Evolutionary conservation across 2,113 vertebrate genomes (phyloP), one percentile per base, ranked within the genome.

Genomic region (Poeciliopsis retropinna): DNA sequence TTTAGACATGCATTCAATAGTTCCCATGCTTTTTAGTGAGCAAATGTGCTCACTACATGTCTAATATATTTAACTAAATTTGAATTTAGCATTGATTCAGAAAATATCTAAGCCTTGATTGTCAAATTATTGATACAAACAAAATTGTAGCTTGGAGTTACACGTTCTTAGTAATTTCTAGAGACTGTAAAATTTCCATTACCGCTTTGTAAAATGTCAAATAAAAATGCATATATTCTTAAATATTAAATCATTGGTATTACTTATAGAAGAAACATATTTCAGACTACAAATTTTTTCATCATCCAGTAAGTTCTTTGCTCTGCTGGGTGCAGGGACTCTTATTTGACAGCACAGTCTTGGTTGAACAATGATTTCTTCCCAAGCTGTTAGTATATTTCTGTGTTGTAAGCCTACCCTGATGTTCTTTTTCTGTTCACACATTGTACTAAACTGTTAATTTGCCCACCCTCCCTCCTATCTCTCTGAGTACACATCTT

Each of bases 361-460:
- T 65, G 11, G 39, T 39, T 2, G 11, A 39, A 11, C 14, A 25
- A 13, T 29, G 29, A 17, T 32, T 15, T 25, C 6, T 31, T 66
- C n/a, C 34, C 64, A 15, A 3, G 19, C 22, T 34, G 30, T 37
- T 5, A 5, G 12, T 37, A 12, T 37, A 5, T 47, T 47, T 47
- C 25, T 65, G 2, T 65, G 11, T 17, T 67, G 44, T 41, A 39
- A 66, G 12, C 34, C 64, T 14, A 28, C 5, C 34, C 12, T 39
- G 13, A 13, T 65, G 25, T 67, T 41, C 14, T 19, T 41, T 60
- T 57, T 15, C 4, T 64, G 17, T 57, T 32, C 22, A 57, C 51
- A 34, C 13, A 57, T 60, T 70, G 51, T 70, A 70, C 67, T 12
- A 60, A 70, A 27, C 12, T 32, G 51, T 60, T 57, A 9, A 57